Evolutionary conservation across 2,113 vertebrate species (phyloP), one percentile per base, ranked within the genome.

Genomic region (Psettodes erumei): DNA sequence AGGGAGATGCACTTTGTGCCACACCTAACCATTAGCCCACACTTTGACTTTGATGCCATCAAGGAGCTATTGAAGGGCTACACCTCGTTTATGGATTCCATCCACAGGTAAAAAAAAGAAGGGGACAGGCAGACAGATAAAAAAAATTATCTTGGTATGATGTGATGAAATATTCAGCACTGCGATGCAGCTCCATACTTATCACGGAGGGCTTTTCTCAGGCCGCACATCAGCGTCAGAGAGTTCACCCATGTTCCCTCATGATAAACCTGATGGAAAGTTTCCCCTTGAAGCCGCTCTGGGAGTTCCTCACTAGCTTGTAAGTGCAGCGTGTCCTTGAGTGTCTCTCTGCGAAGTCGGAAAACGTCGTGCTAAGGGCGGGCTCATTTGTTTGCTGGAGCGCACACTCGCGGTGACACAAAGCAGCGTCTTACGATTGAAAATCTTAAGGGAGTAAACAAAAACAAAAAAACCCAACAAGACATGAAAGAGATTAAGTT

Each of bases 91-190:
- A 86, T 87, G 65, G 62, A 77, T 89, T 88, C 54, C 30, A 38
- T 84, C 75, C 67, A 37, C n/a, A 8, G 72, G 42, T 76, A 81
- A 85, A 86, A 89, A 47, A 76, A 19, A 32, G 21, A 82, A n/a
- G n/a, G n/a, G n/a, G n/a, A n/a, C n/a, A n/a, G n/a, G n/a, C n/a
- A n/a, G 78, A 88, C 81, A 62, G 77, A 89, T 77, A 79, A 86
- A 89, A 79, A 75, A 42, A 85, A 79, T 88, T 71, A 91, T 87
- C 72, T 81, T 40, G 48, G 82, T 78, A 82, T 77, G 50, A 75
- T 51, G 51, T 79, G 54, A 9, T 91, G 67, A 87, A 91, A 90
- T 87, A 91, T 92, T 89, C 75, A 91, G 50, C 42, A 23, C 38
- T 69, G 63, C 76, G 65, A 69, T 51, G 48, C 23, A 1, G 40